These are phyloP conservation scores for Halcyon leucocephala DNA, from an alignment of 2,797 vertebrate species.

Conservation along the genomic window DNA sequence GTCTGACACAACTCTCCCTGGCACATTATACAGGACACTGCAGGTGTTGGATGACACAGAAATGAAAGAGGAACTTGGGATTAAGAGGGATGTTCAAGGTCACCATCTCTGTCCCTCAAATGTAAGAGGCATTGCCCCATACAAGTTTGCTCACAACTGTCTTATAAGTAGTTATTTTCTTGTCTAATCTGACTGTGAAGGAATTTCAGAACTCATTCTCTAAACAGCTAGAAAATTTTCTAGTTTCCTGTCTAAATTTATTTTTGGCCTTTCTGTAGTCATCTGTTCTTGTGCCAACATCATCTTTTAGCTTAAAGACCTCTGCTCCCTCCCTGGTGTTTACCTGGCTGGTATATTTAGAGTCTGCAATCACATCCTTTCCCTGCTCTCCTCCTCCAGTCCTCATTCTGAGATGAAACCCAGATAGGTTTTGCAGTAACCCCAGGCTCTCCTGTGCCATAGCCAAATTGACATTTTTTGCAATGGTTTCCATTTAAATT, in stretches of 20 bases:
- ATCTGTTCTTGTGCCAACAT: constrained; percentile 15
- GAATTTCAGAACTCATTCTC: background rate
- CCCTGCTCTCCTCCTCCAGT: background rate
- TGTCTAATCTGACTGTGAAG: background rate
- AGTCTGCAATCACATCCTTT: background rate
- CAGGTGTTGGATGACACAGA: background rate
- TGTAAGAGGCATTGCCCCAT: background rate
- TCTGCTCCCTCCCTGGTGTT: constrained; percentile 21
- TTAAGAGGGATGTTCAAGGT: constrained; percentile 36
- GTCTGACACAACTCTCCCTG: constrained; percentile 6
- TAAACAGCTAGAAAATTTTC: background rate
- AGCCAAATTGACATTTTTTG: background rate
- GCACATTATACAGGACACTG: background rate
- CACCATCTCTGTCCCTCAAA: background rate
- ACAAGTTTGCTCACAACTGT: background rate
- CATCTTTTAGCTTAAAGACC: constrained; percentile 40
- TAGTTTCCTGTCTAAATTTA: constrained; percentile 7
- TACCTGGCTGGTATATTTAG: constrained; percentile 36
- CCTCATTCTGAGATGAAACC: background rate
- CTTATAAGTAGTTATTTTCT: background rate
- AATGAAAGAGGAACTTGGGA: background rate
- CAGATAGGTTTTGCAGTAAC: background rate
- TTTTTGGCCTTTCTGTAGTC: constrained; percentile 21
- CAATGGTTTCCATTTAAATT: background rate
- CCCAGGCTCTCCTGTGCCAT: background rate